Base-by-base conservation (phyloP, 35 echinoderm and acorn worm genomes). In the Acanthaster planci region DNA sequence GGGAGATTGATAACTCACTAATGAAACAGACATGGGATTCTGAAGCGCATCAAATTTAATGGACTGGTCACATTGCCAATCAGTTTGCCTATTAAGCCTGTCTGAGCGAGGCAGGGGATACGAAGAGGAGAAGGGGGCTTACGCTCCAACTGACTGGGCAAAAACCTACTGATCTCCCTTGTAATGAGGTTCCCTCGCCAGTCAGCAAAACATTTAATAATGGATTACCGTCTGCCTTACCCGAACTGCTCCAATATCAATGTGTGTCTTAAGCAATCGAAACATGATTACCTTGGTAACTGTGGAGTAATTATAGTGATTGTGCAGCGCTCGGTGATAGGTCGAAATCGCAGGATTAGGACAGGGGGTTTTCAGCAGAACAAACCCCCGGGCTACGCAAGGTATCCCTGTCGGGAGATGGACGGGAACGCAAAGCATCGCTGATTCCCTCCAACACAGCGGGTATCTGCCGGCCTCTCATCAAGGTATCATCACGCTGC, bases 261-360 rank as follows among this genome's bases (percentile, higher is more conserved):
- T 72, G 64, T 72, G 64, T 72, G 64, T 72, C 23, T 72, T 72
- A 72, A 72, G 64, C 64, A 72, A 72, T 72, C 64, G 64, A 72
- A 72, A 72, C 64, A 72, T 72, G 64, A 72, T 72, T 72, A 72
- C 64, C 64, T 72, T 72, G 64, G 64, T 72, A 72, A 72, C 64
- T 72, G 64, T 26, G 64, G 64, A 72, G 64, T 72, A 72, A 72
- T 72, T 72, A 72, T 72, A 72, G 64, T 14, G 64, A 72, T 72
- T 72, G 64, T 72, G 64, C 64, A 72, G 19, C 64, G 64, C 64
- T 10, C 64, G 64, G 64, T 72, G 64, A 72, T 72, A 72, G 26
- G 42, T 19, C 64, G 64, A 72, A 72, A 72, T 72, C 23, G 64
- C 30, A 26, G 42, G 64, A 30, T 72, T 72, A 72, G 64, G 64